These are phyloP conservation scores for Moxostoma hubbsi DNA, from an alignment of 2,797 vertebrate species.

Conservation along the genomic window DNA sequence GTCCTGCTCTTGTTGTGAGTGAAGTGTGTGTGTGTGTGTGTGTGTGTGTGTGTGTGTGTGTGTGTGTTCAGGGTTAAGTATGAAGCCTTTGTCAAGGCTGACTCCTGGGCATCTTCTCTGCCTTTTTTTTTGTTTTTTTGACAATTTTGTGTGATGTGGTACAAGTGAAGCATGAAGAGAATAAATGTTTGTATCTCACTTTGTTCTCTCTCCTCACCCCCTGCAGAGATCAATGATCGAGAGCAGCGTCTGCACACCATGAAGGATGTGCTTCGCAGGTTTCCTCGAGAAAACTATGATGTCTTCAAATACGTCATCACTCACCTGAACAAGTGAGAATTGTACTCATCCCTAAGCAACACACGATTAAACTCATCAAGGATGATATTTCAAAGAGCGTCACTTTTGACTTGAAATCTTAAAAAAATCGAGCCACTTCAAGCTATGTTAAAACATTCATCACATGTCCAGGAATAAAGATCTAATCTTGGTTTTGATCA, in stretches of 20 bases:
- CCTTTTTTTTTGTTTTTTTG: no score
- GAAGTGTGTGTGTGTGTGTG: background rate
- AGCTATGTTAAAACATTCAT: no score
- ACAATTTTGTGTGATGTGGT: slow-evolving; percentile 27
- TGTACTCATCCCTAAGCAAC: slow-evolving; percentile 1
- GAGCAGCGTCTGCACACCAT: slow-evolving; percentile 90
- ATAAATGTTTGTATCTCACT: slow-evolving; percentile 37
- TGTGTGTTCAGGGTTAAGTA: background rate
- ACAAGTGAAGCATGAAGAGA: slow-evolving; percentile 31
- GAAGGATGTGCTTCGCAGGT: slow-evolving; percentile 88
- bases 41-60: background rate
- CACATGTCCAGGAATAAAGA: no score
- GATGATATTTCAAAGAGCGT: no score
- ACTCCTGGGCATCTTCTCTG: slow-evolving; percentile 19
- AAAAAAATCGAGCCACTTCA: no score
- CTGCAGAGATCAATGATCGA: slow-evolving; percentile 89
- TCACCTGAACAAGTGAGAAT: slow-evolving; percentile 88
- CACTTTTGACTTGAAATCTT: no score
- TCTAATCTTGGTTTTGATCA: no score
- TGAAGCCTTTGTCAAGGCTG: background rate
- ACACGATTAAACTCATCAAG: background rate
- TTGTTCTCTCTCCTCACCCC: slow-evolving; percentile 48
- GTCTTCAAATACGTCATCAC: slow-evolving; percentile 95
- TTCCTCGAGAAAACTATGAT: slow-evolving; percentile 92
- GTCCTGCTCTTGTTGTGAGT: background rate